phyloP scores from a whole-genome alignment of 1,140 invertebrate genomes.

The Cyrtorhinus lividipennis region DNA sequence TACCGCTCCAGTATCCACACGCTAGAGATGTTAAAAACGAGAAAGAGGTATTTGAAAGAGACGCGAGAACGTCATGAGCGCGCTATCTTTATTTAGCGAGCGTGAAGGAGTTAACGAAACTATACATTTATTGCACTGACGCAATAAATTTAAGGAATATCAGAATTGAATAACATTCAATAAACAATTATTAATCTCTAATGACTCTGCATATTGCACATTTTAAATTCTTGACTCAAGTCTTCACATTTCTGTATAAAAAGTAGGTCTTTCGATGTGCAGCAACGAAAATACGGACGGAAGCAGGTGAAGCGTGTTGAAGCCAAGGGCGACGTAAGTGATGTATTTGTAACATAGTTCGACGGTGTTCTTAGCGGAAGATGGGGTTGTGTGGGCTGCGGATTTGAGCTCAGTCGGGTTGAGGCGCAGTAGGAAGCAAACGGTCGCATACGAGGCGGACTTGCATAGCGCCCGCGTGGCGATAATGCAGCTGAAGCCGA shows the following conservation, averaged over 20 bases:
- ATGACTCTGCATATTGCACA: no score
- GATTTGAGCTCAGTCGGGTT: conserved; percentile 45
- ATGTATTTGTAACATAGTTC: conserved; percentile 71
- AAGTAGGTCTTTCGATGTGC: conserved; percentile 60
- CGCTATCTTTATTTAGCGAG: no score
- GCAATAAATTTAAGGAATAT: no score
- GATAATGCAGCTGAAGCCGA: conserved; percentile 58
- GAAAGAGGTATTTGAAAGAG: no score
- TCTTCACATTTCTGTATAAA: conserved; percentile 66
- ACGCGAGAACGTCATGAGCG: no score
- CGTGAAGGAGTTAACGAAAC: no score
- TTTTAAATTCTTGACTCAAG: background rate
- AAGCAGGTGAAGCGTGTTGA: conserved; percentile 58
- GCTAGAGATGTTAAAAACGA: no score
- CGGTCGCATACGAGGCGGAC: conserved; percentile 45
- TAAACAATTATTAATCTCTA: no score
- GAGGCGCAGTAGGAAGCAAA: conserved; percentile 50
- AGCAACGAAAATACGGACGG: conserved; percentile 61
- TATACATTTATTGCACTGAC: no score
- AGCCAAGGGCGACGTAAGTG: conserved; percentile 56
- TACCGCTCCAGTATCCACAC: no score
- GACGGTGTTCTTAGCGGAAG: conserved; percentile 47
- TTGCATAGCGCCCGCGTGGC: conserved; percentile 52
- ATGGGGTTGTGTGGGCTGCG: conserved; percentile 40
- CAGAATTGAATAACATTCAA: no score